A percentile compares a stretch with the other conserved stretches of the same genome.
These are phyloP conservation scores for Acrossocheilus wenchowensis DNA, from an alignment of 2,797 vertebrate species.

Conservation along the genomic window DNA sequence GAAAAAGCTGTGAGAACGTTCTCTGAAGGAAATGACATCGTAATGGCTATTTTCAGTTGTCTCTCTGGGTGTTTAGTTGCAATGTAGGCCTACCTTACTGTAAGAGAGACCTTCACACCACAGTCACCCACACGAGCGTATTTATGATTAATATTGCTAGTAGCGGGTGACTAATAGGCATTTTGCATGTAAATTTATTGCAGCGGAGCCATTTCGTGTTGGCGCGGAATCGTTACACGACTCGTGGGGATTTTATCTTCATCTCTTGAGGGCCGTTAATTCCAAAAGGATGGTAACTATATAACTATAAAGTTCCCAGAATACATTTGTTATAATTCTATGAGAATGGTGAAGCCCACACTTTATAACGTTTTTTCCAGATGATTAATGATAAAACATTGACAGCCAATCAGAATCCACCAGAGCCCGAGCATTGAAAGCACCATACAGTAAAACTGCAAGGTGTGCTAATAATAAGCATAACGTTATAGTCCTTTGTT, in stretches of 20 bases:
- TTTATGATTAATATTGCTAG: slow-evolving; percentile 48
- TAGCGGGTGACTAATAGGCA: slow-evolving; percentile 48
- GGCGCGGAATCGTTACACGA: background rate
- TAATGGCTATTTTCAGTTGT: background rate
- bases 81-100: slow-evolving; percentile 23
- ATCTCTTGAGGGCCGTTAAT: background rate
- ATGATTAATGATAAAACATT: background rate
- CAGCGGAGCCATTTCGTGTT: slow-evolving; percentile 49
- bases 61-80: background rate
- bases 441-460: no score
- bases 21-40: slow-evolving; percentile 6
- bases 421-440: background rate
- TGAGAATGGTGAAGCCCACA: background rate
- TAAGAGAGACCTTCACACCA: slow-evolving; percentile 21
- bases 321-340: background rate
- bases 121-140: slow-evolving; percentile 8
- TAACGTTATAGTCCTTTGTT: no score
- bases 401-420: background rate
- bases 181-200: slow-evolving; percentile 63
- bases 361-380: background rate
- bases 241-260: slow-evolving; percentile 16
- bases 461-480: no score
- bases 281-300: background rate
- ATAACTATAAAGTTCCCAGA: background rate
- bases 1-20: slow-evolving; percentile 15